These are phyloP conservation scores for Tanytarsus gracilentus DNA, from an alignment of 2,888 invertebrate species.

Conservation along the genomic window DNA sequence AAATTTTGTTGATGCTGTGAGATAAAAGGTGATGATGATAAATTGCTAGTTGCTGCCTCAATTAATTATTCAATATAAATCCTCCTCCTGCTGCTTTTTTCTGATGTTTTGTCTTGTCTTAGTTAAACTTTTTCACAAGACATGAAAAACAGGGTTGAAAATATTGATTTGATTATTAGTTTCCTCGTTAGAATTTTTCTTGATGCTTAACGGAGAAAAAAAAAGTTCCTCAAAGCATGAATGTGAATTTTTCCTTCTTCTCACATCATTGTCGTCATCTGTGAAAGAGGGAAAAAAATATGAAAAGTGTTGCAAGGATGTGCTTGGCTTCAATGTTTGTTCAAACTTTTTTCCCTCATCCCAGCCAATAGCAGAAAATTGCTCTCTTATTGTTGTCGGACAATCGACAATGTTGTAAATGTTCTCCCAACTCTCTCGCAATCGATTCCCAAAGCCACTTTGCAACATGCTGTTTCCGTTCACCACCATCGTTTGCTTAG, in stretches of 20 bases:
- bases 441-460: conserved; percentile 24
- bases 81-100: background rate
- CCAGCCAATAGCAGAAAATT: background rate
- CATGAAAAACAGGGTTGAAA: conserved; percentile 5
- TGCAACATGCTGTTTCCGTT: conserved; percentile 24
- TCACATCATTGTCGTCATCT: conserved; percentile 10
- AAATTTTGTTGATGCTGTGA: too few species aligned
- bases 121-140: background rate
- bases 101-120: background rate
- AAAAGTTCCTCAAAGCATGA: background rate
- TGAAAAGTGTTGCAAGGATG: background rate
- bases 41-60: conserved; percentile 9
- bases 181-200: conserved; percentile 13
- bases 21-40: background rate
- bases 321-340: background rate
- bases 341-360: background rate
- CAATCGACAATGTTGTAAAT: conserved; percentile 28
- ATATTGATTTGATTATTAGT: conserved; percentile 29
- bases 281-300: background rate
- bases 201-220: background rate
- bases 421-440: conserved; percentile 27
- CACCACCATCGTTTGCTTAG: background rate
- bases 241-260: background rate
- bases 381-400: conserved; percentile 20
- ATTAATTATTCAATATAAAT: conserved; percentile 25